These are phyloP conservation scores for Micrastur ruficollis DNA, from an alignment of 2,797 vertebrate genomes.

Conservation along the genomic window DNA sequence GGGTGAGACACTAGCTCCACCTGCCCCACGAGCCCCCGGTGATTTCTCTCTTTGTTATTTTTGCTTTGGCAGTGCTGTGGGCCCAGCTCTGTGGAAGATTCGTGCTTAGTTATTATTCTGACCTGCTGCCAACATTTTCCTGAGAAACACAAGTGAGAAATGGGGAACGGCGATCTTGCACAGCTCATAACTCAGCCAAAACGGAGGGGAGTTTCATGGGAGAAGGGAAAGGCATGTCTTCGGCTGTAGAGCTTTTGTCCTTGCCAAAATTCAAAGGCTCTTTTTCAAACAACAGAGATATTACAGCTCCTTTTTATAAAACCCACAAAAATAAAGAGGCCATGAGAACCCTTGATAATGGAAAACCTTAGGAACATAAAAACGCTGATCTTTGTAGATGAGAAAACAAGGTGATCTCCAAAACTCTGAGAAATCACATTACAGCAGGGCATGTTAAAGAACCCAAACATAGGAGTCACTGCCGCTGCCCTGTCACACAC, in stretches of 20 bases:
- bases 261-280: conserved; percentile 6
- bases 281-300: background rate
- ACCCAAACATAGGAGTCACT: background rate
- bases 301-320: background rate
- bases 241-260: background rate
- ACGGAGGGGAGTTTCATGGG: background rate
- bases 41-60: background rate
- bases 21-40: accelerated
- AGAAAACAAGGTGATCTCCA: background rate
- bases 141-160: conserved; percentile 8
- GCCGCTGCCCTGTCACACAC: background rate
- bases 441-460: background rate
- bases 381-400: accelerated
- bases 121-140: background rate
- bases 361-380: background rate
- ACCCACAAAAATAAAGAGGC: background rate
- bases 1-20: background rate
- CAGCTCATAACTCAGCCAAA: conserved; percentile 26
- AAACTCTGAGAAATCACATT: background rate
- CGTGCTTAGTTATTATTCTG: background rate
- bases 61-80: background rate
- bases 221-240: conserved; percentile 9
- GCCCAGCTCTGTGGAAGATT: background rate
- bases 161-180: background rate
- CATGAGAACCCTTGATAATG: background rate